Evolutionary conservation across 1,140 invertebrate genomes (phyloP), one percentile per base, ranked within the genome.

Genomic region (Chymomyza costata): DNA sequence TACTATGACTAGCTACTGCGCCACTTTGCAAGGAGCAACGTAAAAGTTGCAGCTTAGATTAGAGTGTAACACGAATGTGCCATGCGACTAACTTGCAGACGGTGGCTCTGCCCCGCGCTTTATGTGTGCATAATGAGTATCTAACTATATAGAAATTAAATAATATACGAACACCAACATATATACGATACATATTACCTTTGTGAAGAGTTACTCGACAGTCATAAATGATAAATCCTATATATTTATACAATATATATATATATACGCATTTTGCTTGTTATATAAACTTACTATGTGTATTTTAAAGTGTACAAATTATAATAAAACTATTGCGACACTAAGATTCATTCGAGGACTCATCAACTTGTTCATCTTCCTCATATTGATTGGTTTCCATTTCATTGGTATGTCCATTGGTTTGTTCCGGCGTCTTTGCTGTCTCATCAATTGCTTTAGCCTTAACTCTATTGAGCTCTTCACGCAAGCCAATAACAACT

Each of bases 231-330:
- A 50, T n/a, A 53, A 66, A 78, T 78, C 71, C 71, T 76, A 76
- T 76, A n/a, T n/a, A 76, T 76, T 76, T 78, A 78, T 76, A 76
- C 52, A 76, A 76, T 46, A 48, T 76, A n/a, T n/a, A 34, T 34
- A n/a, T 34, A 11, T 34, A 78, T 78, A 67, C 73, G 73, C 63
- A 80, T 67, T 80, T 68, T 73, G 73, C 73, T 80, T 80, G 73
- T 80, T 80, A 80, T 78, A 65, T 50, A 53, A 68, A 65, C 49
- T 65, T 52, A 44, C n/a, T n/a, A 59, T 71, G 76, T 63, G 59
- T 78, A 80, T 67, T 69, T 62, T 40, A 65, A 65, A 69, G 55
- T 78, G 71, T 78, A 80, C 59, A 78, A 78, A 80, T 55, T 60
- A 71, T 28, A 34, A 49, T 55, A 45, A 53, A 32, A 34, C 32